Conservation (phyloP, 2,888 invertebrate species). For the Muscina levida region DNA sequence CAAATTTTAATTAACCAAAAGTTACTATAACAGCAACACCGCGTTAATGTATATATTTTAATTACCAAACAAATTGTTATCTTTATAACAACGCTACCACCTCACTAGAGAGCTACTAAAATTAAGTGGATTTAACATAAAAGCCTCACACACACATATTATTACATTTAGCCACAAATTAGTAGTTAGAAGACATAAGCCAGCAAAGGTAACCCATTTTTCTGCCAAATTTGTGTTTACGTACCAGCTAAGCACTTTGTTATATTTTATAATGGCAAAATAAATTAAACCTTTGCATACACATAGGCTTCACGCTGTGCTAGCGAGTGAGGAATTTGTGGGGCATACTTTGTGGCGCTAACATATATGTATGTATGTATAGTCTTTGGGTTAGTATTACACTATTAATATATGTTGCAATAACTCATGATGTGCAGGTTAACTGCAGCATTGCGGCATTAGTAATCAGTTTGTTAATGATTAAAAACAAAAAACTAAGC, state of each 20-base stretch:
- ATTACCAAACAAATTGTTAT: conserved; percentile 64
- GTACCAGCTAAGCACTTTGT: background rate
- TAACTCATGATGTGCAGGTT: conserved; percentile 16
- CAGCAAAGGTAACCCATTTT: conserved; percentile 11
- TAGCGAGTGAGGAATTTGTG: too few relatives aligned
- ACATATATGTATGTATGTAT: too few relatives aligned
- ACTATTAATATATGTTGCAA: conserved; percentile 8
- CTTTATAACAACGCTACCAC: conserved; percentile 53
- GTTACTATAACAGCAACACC: conserved; percentile 20
- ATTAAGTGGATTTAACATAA: conserved; percentile 58
- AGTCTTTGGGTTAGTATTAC: conserved; percentile 24
- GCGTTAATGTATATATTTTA: conserved; percentile 56
- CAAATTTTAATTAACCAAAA: conserved; percentile 57
- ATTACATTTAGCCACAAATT: background rate
- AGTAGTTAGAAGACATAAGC: background rate
- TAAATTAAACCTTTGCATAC: conserved; percentile 20
- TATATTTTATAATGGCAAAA: background rate
- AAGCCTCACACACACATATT: conserved; percentile 8
- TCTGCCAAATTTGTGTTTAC: background rate
- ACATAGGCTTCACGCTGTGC: too few relatives aligned
- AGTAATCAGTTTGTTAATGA: conserved; percentile 21
- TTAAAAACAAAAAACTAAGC: too few relatives aligned
- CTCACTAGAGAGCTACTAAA: conserved; percentile 50
- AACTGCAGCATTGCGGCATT: background rate
- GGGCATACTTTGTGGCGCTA: conserved; percentile 13